A percentile compares a stretch with the other conserved stretches of the same genome.
Conservation (phyloP, 2,888 invertebrate genomes). For the Lasioglossum calceatum region DNA sequence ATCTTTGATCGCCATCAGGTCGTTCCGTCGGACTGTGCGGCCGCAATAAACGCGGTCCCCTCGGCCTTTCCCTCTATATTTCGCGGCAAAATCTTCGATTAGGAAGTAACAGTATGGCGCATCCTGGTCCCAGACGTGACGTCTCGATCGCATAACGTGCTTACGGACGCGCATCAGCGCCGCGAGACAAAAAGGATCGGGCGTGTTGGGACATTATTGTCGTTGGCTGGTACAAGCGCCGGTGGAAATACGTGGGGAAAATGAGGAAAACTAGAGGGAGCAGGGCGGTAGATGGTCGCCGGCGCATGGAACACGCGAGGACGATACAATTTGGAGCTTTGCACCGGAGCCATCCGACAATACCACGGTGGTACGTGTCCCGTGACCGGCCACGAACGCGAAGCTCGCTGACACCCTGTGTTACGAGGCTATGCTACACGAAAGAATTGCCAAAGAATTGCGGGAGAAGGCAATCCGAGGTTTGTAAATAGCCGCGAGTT, state of each 20-base stretch:
- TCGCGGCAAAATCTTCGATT: conserved; percentile 34
- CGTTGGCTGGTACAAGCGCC: conserved; percentile 36
- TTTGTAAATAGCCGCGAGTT: conserved; percentile 55
- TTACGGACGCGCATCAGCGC: conserved; percentile 38
- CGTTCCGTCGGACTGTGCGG: too few species aligned
- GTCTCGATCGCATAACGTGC: conserved; percentile 41
- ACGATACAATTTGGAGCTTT: conserved; percentile 82
- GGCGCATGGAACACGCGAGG: conserved; percentile 74
- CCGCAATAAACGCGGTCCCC: conserved; percentile 20
- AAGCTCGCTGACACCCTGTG: conserved; percentile 27
- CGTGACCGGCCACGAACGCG: conserved; percentile 66
- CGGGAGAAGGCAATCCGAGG: conserved; percentile 3
- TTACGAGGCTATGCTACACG: not conserved
- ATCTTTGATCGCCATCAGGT: too few species aligned
- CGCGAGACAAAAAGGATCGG: conserved; percentile 62
- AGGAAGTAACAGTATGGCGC: conserved; percentile 37
- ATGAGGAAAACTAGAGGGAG: conserved; percentile 27
- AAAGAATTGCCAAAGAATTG: not conserved
- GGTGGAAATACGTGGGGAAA: conserved; percentile 20
- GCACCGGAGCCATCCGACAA: conserved; percentile 81
- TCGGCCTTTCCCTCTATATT: not conserved
- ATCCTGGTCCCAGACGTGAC: conserved; percentile 57
- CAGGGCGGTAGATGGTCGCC: conserved; percentile 31
- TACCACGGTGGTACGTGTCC: conserved; percentile 78
- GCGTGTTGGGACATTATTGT: conserved; percentile 70